phyloP scores from a whole-genome alignment of 2,888 invertebrate species.

The Graphium colonna region DNA sequence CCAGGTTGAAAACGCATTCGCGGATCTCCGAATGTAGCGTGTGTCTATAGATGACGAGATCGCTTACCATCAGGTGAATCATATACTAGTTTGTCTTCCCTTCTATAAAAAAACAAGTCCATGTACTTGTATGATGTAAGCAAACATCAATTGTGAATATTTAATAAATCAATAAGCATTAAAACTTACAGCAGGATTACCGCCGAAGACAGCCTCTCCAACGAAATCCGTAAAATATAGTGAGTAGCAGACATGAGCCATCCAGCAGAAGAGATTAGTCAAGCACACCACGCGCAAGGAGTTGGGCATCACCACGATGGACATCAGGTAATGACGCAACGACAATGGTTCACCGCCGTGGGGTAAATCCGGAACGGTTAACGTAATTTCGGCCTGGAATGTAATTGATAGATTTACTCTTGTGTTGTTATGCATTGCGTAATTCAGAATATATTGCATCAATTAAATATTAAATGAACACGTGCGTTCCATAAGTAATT shows the following conservation, averaged over 20 bases:
- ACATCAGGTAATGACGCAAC: constrained; percentile 89
- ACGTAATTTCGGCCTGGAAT: constrained; percentile 37
- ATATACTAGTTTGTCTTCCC: no score
- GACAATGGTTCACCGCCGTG: constrained; percentile 60
- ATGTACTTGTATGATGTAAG: no score
- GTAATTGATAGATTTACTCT: not conserved
- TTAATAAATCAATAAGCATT: no score
- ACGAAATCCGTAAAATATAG: constrained; percentile 98
- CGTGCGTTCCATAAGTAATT: not conserved
- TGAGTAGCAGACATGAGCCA: constrained; percentile 99
- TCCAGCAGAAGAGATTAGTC: constrained; percentile 92
- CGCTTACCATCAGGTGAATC: no score
- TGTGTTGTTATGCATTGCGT: not conserved
- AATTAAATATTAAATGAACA: not conserved
- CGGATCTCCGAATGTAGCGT: no score
- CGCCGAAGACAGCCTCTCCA: constrained; percentile 93
- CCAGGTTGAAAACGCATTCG: no score
- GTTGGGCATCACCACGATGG: constrained; percentile 94
- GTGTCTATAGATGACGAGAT: no score
- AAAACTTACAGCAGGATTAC: constrained; percentile 87
- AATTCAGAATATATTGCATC: not conserved
- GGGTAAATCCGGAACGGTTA: constrained; percentile 38
- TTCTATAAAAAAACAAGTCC: no score
- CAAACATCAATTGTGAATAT: no score
- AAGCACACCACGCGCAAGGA: constrained; percentile 92